These are phyloP conservation scores for Falco biarmicus DNA, from an alignment of 2,797 vertebrate genomes.

Conservation along the genomic window DNA sequence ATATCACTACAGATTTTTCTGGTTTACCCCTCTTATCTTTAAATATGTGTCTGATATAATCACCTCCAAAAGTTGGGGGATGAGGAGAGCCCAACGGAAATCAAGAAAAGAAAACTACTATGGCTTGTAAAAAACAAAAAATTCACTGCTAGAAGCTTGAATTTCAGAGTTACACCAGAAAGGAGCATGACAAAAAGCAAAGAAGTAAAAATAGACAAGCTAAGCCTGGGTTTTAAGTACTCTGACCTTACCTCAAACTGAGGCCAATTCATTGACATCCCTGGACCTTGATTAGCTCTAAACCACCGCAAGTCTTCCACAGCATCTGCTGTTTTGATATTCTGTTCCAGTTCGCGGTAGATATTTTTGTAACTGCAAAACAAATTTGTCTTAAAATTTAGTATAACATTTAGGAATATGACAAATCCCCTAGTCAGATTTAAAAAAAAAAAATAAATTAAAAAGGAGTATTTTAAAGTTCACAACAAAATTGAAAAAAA, in stretches of 20 bases:
- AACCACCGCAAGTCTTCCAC: constrained; percentile 96
- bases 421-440: not conserved
- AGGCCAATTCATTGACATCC: constrained; percentile 99
- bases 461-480: not conserved
- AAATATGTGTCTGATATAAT: not conserved
- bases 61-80: not conserved
- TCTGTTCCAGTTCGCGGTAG: constrained; percentile 92
- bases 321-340: constrained; percentile 85
- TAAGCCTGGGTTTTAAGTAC: not conserved
- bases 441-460: not conserved
- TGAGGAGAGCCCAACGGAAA: not conserved
- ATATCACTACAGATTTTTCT: not conserved
- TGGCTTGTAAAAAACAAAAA: not conserved
- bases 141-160: not conserved
- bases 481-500: not conserved
- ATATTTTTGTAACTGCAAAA: constrained; percentile 87
- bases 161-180: not conserved
- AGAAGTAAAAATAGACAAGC: not conserved
- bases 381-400: not conserved
- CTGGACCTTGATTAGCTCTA: constrained; percentile 90
- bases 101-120: not conserved
- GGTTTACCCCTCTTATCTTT: not conserved
- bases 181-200: not conserved
- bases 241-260: constrained; percentile 91
- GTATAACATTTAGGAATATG: not conserved